Conservation (phyloP, 2,113 vertebrate genomes). For the Clarias batrachus region DNA sequence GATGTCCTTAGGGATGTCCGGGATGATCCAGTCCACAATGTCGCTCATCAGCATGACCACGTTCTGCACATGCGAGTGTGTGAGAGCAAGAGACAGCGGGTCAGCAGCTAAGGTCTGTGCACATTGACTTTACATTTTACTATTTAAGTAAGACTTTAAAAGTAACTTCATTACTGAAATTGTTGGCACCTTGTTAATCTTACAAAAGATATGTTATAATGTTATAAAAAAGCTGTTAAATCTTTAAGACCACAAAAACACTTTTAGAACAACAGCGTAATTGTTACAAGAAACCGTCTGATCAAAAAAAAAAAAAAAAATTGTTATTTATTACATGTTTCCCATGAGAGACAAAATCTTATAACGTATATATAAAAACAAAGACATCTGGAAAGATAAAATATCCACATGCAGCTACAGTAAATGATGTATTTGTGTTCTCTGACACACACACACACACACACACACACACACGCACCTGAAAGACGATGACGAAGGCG, state of each 20-base stretch:
- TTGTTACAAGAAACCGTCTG: not conserved
- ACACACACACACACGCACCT: slow-evolving; percentile 74
- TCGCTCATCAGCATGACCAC: slow-evolving; percentile 99
- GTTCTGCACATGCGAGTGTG: slow-evolving; percentile 75
- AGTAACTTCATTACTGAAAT: not conserved
- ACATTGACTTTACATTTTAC: not conserved
- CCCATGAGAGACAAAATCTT: too few relatives aligned
- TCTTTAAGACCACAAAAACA: not conserved
- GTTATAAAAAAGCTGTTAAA: not conserved
- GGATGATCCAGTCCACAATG: slow-evolving; percentile 97
- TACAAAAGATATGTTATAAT: not conserved
- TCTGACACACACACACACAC: not conserved
- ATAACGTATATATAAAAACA: not conserved
- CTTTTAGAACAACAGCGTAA: not conserved
- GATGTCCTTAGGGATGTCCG: slow-evolving; percentile 98
- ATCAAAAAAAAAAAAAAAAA: too few relatives aligned
- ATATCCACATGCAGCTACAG: not conserved
- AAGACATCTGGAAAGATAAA: not conserved
- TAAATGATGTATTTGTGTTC: not conserved
- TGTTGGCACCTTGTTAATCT: not conserved
- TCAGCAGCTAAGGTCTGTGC: not conserved
- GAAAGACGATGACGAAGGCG: slow-evolving; percentile 95
- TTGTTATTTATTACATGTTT: too few relatives aligned
- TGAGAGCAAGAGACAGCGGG: not conserved
- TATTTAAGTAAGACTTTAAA: not conserved